Base-by-base conservation (phyloP, 2,113 vertebrate genomes). In the Xiphorhynchus elegans region DNA sequence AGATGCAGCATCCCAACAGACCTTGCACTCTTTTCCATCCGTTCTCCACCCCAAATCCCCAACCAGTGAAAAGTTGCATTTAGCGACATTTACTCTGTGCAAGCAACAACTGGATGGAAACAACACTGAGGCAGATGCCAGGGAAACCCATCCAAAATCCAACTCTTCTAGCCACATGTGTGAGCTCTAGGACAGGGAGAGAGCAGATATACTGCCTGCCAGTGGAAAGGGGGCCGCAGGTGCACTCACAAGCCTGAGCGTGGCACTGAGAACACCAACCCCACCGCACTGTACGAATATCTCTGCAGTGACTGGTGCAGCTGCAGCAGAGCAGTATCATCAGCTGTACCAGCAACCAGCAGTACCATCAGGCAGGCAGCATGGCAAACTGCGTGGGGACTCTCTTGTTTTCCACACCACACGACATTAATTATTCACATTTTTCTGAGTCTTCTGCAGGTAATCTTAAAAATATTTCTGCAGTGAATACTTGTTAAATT, bases 381-480 rank as follows among this genome's bases (percentile, higher is more conserved):
- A 19, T 1, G 28, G 59, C 25, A 87, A 83, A 42, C 70, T 76
- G 28, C 29, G 28, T 3, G 17, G 70, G 29, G 35, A 33, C 47
- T 88, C 56, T 67, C 72, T 50, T 90, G 79, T 80, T 88, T 96
- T 81, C 83, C 56, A 55, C 68, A 40, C 29, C 69, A 42, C 13
- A 8, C 0, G 0, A n/a, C 44, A 84, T 78, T 13, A 92, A 86
- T 90, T 86, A 52, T 84, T 94, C 58, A 93, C 21, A 21, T 59
- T 78, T 95, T 88, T 85, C 90, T 78, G 85, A 28, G 87, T 40
- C 58, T 94, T 89, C 64, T 86, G 83, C 84, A 96, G 96, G 92
- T 93, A 74, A 86, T 53, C 68, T 92, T 72, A 90, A 94, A 93
- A 90, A 70, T 84, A 75, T 42, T 88, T 96, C 75, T 0, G 1